Conservation (phyloP, 2,797 vertebrate genomes). For the Discoglossus pictus region DNA sequence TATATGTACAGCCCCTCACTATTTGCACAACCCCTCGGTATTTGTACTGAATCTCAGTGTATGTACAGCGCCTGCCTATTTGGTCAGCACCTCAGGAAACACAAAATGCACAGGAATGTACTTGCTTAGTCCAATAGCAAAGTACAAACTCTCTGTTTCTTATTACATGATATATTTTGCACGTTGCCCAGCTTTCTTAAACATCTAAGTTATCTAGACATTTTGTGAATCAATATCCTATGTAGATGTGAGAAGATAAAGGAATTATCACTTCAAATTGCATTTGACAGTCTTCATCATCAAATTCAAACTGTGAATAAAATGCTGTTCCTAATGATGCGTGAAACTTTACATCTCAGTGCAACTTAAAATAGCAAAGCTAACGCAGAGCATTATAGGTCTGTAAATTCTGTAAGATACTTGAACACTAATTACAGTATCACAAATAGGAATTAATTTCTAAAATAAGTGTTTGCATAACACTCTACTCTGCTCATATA, state of each 20-base stretch:
- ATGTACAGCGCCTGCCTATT: no score
- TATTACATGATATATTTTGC: conserved; percentile 28
- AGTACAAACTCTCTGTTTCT: background rate
- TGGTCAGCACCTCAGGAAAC: no score
- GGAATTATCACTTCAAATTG: conserved; percentile 46
- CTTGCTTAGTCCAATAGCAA: no score
- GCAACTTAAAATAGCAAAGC: conserved; percentile 39
- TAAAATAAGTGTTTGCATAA: conserved; percentile 47
- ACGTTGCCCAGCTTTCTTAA: conserved; percentile 23
- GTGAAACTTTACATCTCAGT: conserved; percentile 41
- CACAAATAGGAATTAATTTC: conserved; percentile 36
- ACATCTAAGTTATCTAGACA: conserved; percentile 30
- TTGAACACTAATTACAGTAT: conserved; percentile 47
- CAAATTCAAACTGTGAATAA: conserved; percentile 48
- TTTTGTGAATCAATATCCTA: conserved; percentile 37
- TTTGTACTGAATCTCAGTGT: no score
- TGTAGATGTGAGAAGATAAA: conserved; percentile 33
- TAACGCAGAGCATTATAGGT: conserved; percentile 26
- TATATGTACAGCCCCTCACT: no score
- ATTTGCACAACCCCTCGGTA: no score
- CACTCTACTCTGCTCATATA: conserved; percentile 25
- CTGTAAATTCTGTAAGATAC: conserved; percentile 35
- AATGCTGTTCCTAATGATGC: conserved; percentile 41
- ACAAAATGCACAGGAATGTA: no score
- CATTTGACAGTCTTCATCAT: conserved; percentile 45